Base-by-base conservation (phyloP, 2,888 invertebrate species). In the Stictocephala bisonia region DNA sequence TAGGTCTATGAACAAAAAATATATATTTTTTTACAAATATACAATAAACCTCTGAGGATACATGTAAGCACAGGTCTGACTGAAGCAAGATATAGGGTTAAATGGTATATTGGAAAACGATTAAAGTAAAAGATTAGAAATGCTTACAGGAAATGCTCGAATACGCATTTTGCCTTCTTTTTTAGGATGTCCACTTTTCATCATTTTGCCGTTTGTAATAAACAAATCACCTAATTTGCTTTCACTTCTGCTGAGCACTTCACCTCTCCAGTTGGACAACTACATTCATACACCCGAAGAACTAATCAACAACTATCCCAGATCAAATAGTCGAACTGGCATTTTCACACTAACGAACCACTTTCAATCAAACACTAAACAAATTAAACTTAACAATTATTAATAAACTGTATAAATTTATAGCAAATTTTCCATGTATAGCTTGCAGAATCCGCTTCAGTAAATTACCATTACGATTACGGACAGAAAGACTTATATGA, bases 161-260 rank as follows among this genome's bases (percentile, higher is more conserved):
- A 98, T 98, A 84, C 98, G 91, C 97, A 97, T 97, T 88, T 97
- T 97, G 88, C 93, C 92, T 87, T 95, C 95, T 87, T 95, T 95
- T 86, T 95, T 95, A 81, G 92, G 91, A 85, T 92, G 87, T 81
- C 91, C 88, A 84, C 90, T 86, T 79, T 82, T 83, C 80, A 82
- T 81, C 79, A 79, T 80, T 73, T 70, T 79, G 74, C 27, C 58
- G 40, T n/a, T 18, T 41, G 11, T 70, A 29, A 68, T 31, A 18
- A n/a, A 35, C 40, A 18, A 69, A 40, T 3, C 29, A 24, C n/a
- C 41, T 26, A 24, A 68, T 40, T 29, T 24, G 67, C 72, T 72
- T 72, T 72, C 72, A 72, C 72, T 72, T 40, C 41, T 53, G 24
- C 40, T 24, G 15, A 48, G 26, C 53, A 53, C 26, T 66, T 66